A percentile compares a stretch with the other conserved stretches of the same genome.
phyloP scores from a whole-genome alignment of 1,140 invertebrate species.

The Brachionus rubens region DNA sequence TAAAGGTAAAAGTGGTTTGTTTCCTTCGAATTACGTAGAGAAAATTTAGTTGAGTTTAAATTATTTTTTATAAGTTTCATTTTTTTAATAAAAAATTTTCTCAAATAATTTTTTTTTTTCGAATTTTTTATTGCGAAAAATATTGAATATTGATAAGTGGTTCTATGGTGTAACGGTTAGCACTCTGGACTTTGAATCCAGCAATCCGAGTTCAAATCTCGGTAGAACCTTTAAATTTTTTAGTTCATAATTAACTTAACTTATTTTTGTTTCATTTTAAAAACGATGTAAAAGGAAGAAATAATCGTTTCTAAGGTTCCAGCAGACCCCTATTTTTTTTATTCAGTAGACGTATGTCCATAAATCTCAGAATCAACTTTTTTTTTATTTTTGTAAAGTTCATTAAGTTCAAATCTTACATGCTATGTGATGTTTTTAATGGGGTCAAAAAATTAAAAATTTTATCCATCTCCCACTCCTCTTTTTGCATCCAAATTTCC shows the following conservation, averaged over 20 bases:
- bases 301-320: no score
- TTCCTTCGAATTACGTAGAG: slow-evolving; percentile 89
- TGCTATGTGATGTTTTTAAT: no score
- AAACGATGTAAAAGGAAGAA: neutral
- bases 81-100: neutral
- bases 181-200: no score
- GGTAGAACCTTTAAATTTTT: slow-evolving; percentile 26
- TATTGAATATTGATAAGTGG: neutral
- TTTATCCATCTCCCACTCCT: no score
- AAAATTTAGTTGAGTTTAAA: slow-evolving; percentile 55
- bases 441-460: no score
- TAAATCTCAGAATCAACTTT: neutral
- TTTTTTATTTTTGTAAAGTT: no score
- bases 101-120: neutral
- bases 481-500: no score
- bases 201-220: no score
- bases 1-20: slow-evolving; percentile 78
- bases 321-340: neutral
- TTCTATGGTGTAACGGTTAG: slow-evolving; percentile 35
- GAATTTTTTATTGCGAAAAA: neutral
- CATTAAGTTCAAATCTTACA: no score
- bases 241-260: neutral
- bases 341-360: no score
- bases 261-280: neutral
- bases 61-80: neutral